A percentile compares a stretch with the other conserved stretches of the same genome.
Conservation (phyloP, 2,113 vertebrate species). For the Scortum barcoo region DNA sequence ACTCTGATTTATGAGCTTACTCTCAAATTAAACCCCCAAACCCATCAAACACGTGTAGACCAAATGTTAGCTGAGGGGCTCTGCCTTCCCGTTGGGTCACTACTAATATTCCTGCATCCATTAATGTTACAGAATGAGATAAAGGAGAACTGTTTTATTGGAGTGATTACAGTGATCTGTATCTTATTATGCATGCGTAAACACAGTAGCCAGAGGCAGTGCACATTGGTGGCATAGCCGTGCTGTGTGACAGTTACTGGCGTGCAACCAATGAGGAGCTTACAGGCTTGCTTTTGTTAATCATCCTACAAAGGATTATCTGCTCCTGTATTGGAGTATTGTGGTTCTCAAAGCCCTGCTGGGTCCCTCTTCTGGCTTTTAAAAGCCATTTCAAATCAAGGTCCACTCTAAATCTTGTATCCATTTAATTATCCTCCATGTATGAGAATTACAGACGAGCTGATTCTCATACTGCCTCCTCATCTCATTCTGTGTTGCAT, state of each 20-base stretch:
- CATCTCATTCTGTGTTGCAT: conserved; percentile 47
- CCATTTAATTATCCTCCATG: conserved; percentile 56
- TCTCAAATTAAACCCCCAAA: conserved; percentile 20
- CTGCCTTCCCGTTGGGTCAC: conserved; percentile 36
- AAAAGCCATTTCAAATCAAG: conserved; percentile 56
- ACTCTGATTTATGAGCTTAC: conserved; percentile 40
- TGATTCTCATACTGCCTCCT: conserved; percentile 13
- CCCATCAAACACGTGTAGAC: conserved; percentile 3
- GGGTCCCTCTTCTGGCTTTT: conserved; percentile 39
- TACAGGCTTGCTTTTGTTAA: conserved; percentile 62
- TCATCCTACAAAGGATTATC: conserved; percentile 72
- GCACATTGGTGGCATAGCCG: neutral
- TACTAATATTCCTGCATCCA: conserved; percentile 33
- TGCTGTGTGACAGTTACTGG: conserved; percentile 41
- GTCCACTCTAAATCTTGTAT: conserved; percentile 47
- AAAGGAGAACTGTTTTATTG: neutral
- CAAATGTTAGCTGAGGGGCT: neutral
- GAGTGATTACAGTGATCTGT: conserved; percentile 24
- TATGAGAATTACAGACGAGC: conserved; percentile 31
- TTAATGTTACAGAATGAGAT: conserved; percentile 44
- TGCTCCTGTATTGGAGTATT: conserved; percentile 42
- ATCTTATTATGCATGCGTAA: neutral
- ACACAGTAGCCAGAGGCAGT: conserved; percentile 2
- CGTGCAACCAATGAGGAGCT: conserved; percentile 32
- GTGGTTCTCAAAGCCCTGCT: conserved; percentile 48